These are phyloP conservation scores for Platycercus adscitus DNA, from an alignment of 2,113 vertebrate genomes.

Conservation along the genomic window DNA sequence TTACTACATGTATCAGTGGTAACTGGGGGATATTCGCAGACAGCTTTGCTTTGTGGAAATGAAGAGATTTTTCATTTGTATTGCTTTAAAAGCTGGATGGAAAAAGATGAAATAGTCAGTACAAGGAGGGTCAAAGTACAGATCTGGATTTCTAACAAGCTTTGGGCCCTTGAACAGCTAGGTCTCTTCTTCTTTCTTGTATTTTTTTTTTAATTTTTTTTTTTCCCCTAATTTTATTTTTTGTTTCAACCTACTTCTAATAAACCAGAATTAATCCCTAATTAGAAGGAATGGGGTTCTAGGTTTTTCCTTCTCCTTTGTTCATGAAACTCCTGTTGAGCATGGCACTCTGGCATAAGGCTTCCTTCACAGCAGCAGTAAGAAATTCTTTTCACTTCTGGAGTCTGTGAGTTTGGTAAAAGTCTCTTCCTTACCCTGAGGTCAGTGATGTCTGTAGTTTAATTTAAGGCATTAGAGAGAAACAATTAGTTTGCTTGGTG, in stretches of 20 bases:
- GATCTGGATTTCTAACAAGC: background rate
- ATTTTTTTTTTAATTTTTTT: too few relatives aligned
- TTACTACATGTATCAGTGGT: background rate
- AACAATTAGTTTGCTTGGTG: conserved; percentile 27
- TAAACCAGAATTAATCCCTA: background rate
- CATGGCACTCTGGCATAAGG: background rate
- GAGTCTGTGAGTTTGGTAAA: conserved; percentile 2
- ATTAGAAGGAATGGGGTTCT: background rate
- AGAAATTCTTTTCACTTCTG: conserved; percentile 23
- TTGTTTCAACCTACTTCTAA: background rate
- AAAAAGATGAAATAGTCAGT: background rate
- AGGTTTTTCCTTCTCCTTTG: background rate
- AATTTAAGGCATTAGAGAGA: conserved; percentile 20
- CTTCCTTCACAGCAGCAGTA: background rate
- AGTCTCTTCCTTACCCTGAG: conserved; percentile 56
- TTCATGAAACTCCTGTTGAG: conserved; percentile 5
- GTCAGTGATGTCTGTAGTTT: conserved; percentile 12
- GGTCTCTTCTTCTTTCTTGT: background rate
- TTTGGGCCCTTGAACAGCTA: background rate
- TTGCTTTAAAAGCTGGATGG: background rate
- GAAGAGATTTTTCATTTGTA: conserved; percentile 17
- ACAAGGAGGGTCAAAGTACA: background rate
- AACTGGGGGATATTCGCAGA: background rate
- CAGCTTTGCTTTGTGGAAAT: background rate
- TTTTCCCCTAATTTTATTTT: background rate